Percentiles rank a stretch among this genome's conserved stretches.
These are phyloP conservation scores for Karalla daura DNA, from an alignment of 2,797 vertebrate species.

Conservation along the genomic window DNA sequence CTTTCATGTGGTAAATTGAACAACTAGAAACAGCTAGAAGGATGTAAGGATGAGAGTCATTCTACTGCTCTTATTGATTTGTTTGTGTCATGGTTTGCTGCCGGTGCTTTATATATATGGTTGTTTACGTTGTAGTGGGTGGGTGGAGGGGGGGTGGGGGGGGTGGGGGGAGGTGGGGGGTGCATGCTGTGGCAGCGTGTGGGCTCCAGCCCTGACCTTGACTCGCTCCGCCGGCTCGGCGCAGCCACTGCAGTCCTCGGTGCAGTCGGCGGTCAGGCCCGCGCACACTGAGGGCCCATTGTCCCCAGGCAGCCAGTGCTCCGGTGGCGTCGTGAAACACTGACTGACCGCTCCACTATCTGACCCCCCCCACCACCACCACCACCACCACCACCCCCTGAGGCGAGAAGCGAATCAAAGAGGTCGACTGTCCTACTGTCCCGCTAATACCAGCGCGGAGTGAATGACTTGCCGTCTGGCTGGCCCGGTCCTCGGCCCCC, in stretches of 20 bases:
- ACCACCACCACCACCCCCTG: too few relatives aligned
- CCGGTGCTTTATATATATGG: not conserved
- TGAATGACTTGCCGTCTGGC: constrained; percentile 32
- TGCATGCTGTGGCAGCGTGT: constrained; percentile 6
- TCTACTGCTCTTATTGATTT: not conserved
- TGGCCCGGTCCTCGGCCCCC: not conserved
- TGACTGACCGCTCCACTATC: constrained; percentile 36
- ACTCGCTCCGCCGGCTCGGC: constrained; percentile 23
- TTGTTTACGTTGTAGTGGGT: constrained; percentile 3
- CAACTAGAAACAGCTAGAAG: too few relatives aligned
- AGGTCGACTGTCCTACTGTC: constrained; percentile 45
- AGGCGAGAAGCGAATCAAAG: constrained; percentile 39
- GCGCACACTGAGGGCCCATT: constrained; percentile 56
- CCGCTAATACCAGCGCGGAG: constrained; percentile 13
- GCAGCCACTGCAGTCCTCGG: constrained; percentile 17
- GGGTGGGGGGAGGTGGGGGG: not conserved
- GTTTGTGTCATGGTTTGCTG: not conserved
- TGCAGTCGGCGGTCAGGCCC: not conserved
- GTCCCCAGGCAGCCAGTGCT: constrained; percentile 40
- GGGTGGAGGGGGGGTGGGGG: not conserved
- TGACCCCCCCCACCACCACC: too few relatives aligned
- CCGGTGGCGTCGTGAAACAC: constrained; percentile 36
- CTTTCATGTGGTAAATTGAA: too few relatives aligned
- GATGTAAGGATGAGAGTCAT: not conserved
- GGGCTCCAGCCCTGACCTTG: constrained; percentile 41